A percentile compares a stretch with the other conserved stretches of the same genome.
Conservation (phyloP, 1,140 invertebrate species). For the Calephelis nemesis region DNA sequence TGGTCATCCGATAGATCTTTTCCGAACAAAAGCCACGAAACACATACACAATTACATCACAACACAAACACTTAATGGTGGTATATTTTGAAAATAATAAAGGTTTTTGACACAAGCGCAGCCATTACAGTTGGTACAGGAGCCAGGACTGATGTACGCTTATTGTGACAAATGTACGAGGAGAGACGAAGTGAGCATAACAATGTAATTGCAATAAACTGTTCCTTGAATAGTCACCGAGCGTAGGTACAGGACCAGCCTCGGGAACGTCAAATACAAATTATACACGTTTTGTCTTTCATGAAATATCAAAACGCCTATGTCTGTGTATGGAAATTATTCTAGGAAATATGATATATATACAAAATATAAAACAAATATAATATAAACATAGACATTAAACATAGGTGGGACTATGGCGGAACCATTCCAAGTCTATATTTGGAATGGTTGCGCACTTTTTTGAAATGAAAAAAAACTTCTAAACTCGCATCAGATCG, state of each 20-base stretch:
- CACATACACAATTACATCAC: slow-evolving; percentile 54
- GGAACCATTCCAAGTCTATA: too few relatives aligned
- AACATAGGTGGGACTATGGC: too few relatives aligned
- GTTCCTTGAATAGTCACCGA: slow-evolving; percentile 71
- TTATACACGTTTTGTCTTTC: too few relatives aligned
- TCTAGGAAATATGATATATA: too few relatives aligned
- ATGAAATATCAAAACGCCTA: too few relatives aligned
- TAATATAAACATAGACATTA: too few relatives aligned
- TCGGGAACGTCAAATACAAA: neutral
- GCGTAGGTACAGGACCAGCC: slow-evolving; percentile 46
- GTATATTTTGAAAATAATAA: slow-evolving; percentile 37
- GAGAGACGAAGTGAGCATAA: slow-evolving; percentile 71
- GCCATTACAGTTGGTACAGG: slow-evolving; percentile 63
- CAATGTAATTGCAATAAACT: slow-evolving; percentile 75
- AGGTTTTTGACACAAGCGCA: slow-evolving; percentile 44
- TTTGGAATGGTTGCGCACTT: too few relatives aligned
- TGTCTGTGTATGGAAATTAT: too few relatives aligned
- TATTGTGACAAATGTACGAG: slow-evolving; percentile 67
- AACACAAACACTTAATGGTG: slow-evolving; percentile 40
- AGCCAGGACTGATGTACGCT: slow-evolving; percentile 63
- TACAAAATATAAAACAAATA: too few relatives aligned
- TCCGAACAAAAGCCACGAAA: slow-evolving; percentile 30
- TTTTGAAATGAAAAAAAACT: too few relatives aligned
- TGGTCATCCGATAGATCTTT: slow-evolving; percentile 42
- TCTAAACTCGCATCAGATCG: too few relatives aligned